These are phyloP conservation scores for Mesoligia furuncula DNA, from an alignment of 2,888 invertebrate species.

Conservation along the genomic window DNA sequence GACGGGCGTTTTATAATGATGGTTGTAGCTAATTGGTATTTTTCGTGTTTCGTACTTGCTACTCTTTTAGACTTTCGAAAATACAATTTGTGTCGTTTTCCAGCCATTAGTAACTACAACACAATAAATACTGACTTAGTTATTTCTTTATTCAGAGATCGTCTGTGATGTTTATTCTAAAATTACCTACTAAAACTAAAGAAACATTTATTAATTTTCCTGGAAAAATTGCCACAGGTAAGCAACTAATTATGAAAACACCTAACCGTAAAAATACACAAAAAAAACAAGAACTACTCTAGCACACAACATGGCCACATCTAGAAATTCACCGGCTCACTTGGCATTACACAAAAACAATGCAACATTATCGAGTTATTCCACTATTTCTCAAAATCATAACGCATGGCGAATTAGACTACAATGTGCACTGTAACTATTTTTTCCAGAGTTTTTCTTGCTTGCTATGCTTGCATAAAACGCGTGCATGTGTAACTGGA, in stretches of 20 bases:
- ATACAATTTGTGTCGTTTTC: background rate
- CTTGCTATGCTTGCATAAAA: conserved; percentile 16
- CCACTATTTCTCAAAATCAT: conserved; percentile 56
- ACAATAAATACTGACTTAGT: background rate
- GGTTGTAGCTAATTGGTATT: conserved; percentile 1
- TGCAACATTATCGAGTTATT: conserved; percentile 35
- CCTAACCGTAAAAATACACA: background rate
- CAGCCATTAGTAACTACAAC: too few species aligned
- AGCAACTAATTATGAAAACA: conserved; percentile 13
- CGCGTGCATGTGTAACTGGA: background rate
- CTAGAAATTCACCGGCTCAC: conserved; percentile 47
- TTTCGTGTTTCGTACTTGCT: background rate
- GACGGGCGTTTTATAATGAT: conserved; percentile 24
- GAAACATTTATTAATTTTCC: background rate
- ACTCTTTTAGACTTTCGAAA: too few species aligned
- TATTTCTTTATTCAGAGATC: background rate
- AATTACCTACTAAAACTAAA: background rate
- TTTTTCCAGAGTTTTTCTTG: conserved; percentile 33
- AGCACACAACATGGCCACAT: conserved; percentile 24
- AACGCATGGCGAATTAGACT: conserved; percentile 47
- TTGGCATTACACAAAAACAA: conserved; percentile 42
- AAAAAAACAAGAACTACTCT: conserved; percentile 8
- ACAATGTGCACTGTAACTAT: background rate
- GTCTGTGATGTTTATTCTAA: background rate
- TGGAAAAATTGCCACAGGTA: background rate